Evolutionary conservation across 2,113 vertebrate species (phyloP).

Genomic region (Ahaetulla prasina): DNA sequence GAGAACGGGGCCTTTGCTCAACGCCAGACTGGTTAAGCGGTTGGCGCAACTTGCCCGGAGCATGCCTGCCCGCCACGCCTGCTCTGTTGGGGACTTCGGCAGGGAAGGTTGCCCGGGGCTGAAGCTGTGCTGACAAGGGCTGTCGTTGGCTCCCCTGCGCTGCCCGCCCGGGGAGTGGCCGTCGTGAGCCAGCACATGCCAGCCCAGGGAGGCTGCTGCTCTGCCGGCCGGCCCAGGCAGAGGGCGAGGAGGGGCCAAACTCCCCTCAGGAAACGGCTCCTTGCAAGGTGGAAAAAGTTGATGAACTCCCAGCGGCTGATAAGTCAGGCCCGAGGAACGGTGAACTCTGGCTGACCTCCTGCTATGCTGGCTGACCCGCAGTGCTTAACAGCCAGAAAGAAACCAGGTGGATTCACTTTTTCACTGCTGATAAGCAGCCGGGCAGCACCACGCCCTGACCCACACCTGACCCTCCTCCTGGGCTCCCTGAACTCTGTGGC

Average conservation of each 20-base stretch:
- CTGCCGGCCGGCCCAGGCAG: constrained; percentile 13
- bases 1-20: background rate
- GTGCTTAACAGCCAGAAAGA: constrained; percentile 68
- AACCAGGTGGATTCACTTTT: constrained; percentile 72
- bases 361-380: constrained; percentile 71
- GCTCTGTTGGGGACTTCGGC: constrained; percentile 22
- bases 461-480: constrained; percentile 49
- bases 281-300: constrained; percentile 50
- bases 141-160: background rate
- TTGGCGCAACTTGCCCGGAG: background rate
- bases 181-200: background rate
- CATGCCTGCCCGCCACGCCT: background rate
- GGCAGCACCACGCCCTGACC: constrained; percentile 60
- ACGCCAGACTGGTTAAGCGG: background rate
- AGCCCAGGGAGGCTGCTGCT: background rate
- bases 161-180: background rate
- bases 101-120: background rate
- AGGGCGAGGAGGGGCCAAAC: constrained; percentile 35
- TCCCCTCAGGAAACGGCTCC: constrained; percentile 50
- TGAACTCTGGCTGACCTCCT: constrained; percentile 66
- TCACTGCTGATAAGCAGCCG: constrained; percentile 57
- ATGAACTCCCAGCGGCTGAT: constrained; percentile 45
- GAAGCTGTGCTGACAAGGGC: background rate
- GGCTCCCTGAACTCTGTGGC: constrained; percentile 42
- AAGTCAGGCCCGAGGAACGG: constrained; percentile 24